These are phyloP conservation scores for Plecturocebus donacophilus DNA, from an alignment of 2,113 vertebrate genomes.

Conservation along the genomic window DNA sequence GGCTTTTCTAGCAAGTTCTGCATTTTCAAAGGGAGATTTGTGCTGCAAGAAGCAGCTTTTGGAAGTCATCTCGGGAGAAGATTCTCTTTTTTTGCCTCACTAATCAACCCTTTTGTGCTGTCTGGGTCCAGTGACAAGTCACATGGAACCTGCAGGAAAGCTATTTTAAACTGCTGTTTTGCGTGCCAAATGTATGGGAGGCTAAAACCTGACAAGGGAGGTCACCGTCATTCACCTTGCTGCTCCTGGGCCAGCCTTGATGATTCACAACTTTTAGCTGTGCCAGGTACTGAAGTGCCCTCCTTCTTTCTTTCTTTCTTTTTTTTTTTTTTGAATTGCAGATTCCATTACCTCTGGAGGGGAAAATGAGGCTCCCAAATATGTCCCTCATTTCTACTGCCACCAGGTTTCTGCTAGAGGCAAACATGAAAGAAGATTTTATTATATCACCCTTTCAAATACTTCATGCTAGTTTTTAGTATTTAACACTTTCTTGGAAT, in stretches of 20 bases:
- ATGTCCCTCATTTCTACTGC: not conserved
- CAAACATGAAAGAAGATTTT: not conserved
- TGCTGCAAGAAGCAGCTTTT: conserved; percentile 73
- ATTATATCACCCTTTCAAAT: not conserved
- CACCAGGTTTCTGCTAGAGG: not conserved
- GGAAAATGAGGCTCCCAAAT: conserved; percentile 7
- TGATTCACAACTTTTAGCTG: conserved; percentile 20
- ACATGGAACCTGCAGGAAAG: conserved; percentile 69
- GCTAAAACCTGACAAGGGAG: conserved; percentile 51
- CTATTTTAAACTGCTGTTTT: conserved; percentile 75
- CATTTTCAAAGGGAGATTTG: conserved; percentile 71
- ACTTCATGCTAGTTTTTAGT: not conserved
- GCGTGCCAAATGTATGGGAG: conserved; percentile 52
- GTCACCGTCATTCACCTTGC: conserved; percentile 58
- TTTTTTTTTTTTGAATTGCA: not conserved
- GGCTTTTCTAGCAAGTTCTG: conserved; percentile 53
- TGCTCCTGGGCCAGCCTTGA: not conserved
- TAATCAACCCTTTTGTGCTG: conserved; percentile 76
- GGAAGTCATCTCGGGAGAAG: conserved; percentile 77
- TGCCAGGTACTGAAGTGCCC: not conserved
- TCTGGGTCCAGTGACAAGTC: conserved; percentile 75
- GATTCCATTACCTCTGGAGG: not conserved
- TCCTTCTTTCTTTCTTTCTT: not conserved
- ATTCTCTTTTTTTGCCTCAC: conserved; percentile 66
- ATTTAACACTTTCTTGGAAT: conserved; percentile 4